These are phyloP conservation scores for Arctopsyche grandis DNA, from an alignment of 1,140 invertebrate species.

Conservation along the genomic window DNA sequence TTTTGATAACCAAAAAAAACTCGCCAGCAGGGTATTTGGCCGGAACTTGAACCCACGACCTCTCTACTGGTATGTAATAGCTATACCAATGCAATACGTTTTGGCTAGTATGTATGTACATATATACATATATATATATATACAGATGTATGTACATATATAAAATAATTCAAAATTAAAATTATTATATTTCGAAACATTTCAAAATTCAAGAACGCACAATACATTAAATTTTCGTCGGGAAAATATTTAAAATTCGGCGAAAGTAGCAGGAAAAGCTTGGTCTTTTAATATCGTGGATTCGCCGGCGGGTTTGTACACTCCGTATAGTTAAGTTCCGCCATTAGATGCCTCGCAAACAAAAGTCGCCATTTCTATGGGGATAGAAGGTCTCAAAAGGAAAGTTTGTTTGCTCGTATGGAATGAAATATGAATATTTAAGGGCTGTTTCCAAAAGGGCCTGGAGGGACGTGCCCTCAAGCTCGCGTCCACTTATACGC, in stretches of 20 bases:
- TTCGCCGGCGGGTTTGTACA: background rate
- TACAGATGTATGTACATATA: no score
- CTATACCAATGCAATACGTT: no score
- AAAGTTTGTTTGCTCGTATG: constrained; percentile 49
- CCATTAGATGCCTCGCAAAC: constrained; percentile 40
- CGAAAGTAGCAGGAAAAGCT: constrained; percentile 7
- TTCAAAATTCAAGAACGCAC: background rate
- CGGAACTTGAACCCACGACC: no score
- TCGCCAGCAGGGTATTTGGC: no score
- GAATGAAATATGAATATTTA: constrained; percentile 53
- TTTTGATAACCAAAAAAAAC: no score
- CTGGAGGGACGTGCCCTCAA: constrained; percentile 26
- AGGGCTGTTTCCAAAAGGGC: constrained; percentile 40
- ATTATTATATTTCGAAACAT: no score
- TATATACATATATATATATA: no score
- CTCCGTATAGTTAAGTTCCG: constrained; percentile 8
- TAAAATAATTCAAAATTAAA: no score
- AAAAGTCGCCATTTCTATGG: constrained; percentile 50
- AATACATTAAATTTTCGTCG: background rate
- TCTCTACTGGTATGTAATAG: no score
- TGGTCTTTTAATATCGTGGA: constrained; percentile 24
- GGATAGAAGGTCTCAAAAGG: constrained; percentile 36
- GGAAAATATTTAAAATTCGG: constrained; percentile 12
- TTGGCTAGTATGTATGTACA: no score
- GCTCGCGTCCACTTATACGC: constrained; percentile 1